Evolutionary conservation across 2,797 vertebrate species (phyloP).

Genomic region (Buceros bicornis): DNA sequence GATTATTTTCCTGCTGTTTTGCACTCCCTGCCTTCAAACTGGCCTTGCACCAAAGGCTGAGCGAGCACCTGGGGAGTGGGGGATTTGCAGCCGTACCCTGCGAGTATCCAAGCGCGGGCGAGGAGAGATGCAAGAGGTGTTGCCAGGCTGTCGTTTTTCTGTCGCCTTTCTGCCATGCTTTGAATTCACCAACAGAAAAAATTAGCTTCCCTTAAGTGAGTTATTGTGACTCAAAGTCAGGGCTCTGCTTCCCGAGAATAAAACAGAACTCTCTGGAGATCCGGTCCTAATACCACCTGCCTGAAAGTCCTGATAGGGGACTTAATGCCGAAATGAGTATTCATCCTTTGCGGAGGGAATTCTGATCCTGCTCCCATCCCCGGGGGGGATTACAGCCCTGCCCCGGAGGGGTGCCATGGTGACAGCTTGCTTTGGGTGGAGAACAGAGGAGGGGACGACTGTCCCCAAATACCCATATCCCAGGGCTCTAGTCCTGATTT

Average conservation of each 20-base stretch:
- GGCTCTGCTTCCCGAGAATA: constrained; percentile 68
- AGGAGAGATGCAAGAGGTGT: background rate
- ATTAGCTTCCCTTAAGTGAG: constrained; percentile 39
- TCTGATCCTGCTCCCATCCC: background rate
- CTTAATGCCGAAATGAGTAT: constrained; percentile 29
- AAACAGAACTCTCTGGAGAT: constrained; percentile 62
- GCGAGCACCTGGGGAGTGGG: accelerated
- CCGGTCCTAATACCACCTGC: constrained; percentile 27
- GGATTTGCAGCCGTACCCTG: background rate
- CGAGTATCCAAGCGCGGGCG: accelerated
- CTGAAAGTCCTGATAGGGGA: background rate
- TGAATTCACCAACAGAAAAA: background rate
- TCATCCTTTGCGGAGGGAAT: background rate
- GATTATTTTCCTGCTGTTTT: background rate
- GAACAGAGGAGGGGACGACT: background rate
- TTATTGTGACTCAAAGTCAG: constrained; percentile 49
- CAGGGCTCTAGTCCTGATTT: background rate
- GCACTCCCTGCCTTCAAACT: background rate
- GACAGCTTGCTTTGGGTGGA: background rate
- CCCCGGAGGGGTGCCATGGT: background rate
- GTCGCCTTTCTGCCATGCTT: background rate
- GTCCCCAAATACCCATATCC: background rate
- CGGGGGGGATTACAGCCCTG: background rate
- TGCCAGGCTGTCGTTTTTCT: background rate
- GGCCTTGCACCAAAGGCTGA: background rate